A percentile compares a stretch with the other conserved stretches of the same genome.
Conservation (phyloP, 2,888 invertebrate genomes). For the Tipula vernalis region DNA sequence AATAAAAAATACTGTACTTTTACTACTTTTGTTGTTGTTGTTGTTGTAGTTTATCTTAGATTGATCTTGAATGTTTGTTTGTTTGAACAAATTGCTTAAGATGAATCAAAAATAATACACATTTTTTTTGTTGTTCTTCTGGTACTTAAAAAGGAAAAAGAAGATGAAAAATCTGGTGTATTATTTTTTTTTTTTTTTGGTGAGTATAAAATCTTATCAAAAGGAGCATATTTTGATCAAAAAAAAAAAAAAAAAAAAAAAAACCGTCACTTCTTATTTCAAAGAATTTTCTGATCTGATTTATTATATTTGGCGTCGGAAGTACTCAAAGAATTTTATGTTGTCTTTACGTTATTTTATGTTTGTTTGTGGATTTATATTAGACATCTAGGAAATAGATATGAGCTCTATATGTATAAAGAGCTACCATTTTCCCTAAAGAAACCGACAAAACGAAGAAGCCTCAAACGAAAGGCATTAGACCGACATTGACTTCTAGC, state of each 20-base stretch:
- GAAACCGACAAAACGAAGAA: too few species aligned
- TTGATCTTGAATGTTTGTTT: slow-evolving; percentile 4
- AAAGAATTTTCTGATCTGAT: not conserved
- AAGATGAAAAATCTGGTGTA: not conserved
- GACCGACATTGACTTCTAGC: too few species aligned
- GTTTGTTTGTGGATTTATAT: not conserved
- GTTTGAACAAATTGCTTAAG: slow-evolving; percentile 4
- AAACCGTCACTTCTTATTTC: not conserved
- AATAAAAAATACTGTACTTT: not conserved
- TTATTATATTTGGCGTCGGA: not conserved
- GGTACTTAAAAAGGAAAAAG: not conserved
- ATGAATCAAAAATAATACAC: not conserved
- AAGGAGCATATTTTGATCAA: not conserved
- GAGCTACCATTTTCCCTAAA: too few species aligned
- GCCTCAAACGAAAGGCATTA: too few species aligned
- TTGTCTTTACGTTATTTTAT: not conserved
- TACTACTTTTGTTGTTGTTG: not conserved
- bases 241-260: not conserved
- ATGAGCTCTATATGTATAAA: too few species aligned
- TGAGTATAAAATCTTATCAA: not conserved
- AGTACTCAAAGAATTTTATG: not conserved
- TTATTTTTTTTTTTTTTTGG: not conserved
- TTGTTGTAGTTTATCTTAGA: not conserved
- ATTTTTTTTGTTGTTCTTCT: not conserved
- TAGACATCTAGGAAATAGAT: too few species aligned